Evolutionary conservation across 2,113 vertebrate species (phyloP), one percentile per base, ranked within the genome.

Genomic region (Hiodon alosoides): DNA sequence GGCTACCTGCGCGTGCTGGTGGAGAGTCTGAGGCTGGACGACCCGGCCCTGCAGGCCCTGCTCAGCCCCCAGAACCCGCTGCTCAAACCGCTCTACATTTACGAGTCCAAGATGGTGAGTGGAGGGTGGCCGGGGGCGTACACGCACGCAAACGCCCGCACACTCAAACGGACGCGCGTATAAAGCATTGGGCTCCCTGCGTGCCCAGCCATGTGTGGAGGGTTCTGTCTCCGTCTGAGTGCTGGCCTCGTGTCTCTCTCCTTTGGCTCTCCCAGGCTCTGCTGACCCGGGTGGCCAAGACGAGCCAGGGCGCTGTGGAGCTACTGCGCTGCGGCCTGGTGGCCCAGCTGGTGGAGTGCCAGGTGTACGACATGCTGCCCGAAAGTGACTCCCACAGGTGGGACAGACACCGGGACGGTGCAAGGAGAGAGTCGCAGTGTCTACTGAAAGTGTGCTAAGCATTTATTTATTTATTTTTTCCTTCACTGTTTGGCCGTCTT

Each of bases 81-180:
- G 4, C 90, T 99, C 75, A 99, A 99, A 85, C 95, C 96, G 0
- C 87, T 99, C 14, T 99, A 98, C 82, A 96, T 97, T 71, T 98
- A 97, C 0, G 96, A 98, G 81, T 98, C 96, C 84, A 99, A 99
- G 89, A 98, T 99, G 95, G 97, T 97, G 90, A 92, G 81, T 13
- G 31, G 14, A 48, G 52, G 64, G 13, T 65, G n/a, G 13, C 31
- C 2, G 47, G 55, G 60, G 2, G 7, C 6, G 10, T 48, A 68
- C 5, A 48, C 9, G 46, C 17, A 58, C 17, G 14, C 17, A 47
- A 47, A 58, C 53, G 31, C 16, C 50, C 66, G 31, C 67, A 31
- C 55, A 69, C 54, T n/a, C 69, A 13, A 16, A 71, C 13, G 48
- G 9, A 69, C 52, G 2, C 14, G 53, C 55, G 48, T 13, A 13